Conservation (phyloP, 2,797 vertebrate species). For the Gymnothorax reevesii region DNA sequence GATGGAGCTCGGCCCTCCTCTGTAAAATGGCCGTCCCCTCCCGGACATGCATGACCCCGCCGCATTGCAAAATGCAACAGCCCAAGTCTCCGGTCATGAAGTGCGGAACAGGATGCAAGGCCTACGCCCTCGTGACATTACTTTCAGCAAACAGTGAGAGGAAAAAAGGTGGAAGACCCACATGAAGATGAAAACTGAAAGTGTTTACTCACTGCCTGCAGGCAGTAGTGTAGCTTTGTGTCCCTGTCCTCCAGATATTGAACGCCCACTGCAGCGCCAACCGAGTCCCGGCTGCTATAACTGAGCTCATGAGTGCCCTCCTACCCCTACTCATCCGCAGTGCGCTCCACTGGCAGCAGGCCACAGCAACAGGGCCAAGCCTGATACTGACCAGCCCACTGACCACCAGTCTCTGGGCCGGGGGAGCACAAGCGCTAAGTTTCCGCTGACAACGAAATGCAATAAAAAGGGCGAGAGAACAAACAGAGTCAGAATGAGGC, state of each 20-base stretch:
- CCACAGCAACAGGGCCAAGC: conserved; percentile 25
- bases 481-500: not conserved
- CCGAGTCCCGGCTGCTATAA: conserved; percentile 7
- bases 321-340: conserved; percentile 20
- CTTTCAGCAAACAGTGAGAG: not conserved
- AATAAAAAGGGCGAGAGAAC: not conserved
- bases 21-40: conserved; percentile 9
- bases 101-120: not conserved
- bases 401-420: conserved; percentile 28
- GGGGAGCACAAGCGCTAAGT: not conserved
- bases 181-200: not conserved
- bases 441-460: not conserved
- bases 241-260: conserved; percentile 34
- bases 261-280: conserved; percentile 27
- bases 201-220: conserved; percentile 35
- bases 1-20: conserved; percentile 10
- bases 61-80: conserved; percentile 29
- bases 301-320: not conserved
- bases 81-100: conserved; percentile 24
- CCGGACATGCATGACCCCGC: not conserved
- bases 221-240: not conserved
- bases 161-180: not conserved
- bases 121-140: not conserved
- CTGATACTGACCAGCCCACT: conserved; percentile 31
- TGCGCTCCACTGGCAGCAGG: conserved; percentile 42